Evolutionary conservation across 2,797 vertebrate species (phyloP).

Genomic region (Myotis planiceps): DNA sequence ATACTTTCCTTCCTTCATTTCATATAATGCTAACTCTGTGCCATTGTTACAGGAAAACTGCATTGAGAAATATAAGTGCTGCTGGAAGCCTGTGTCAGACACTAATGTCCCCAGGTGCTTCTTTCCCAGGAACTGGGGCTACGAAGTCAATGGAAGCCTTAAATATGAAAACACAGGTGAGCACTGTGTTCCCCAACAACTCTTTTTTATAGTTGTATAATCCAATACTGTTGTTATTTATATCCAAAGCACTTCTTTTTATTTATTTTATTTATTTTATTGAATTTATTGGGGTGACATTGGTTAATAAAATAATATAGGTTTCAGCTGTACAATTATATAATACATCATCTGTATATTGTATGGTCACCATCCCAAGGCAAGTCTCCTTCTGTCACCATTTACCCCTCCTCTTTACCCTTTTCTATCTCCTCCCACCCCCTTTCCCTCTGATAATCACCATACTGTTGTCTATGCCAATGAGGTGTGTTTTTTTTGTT

Average conservation of each 20-base stretch:
- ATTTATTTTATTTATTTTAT: background rate
- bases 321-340: background rate
- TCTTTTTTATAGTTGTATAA: background rate
- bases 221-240: background rate
- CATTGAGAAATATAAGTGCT: slow-evolving; percentile 89
- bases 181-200: background rate
- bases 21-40: background rate
- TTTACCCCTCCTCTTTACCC: background rate
- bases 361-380: background rate
- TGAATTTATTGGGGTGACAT: background rate
- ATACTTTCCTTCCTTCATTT: background rate
- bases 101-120: slow-evolving; percentile 91
- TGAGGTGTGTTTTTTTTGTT: background rate
- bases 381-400: background rate
- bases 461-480: background rate
- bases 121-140: slow-evolving; percentile 92
- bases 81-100: slow-evolving; percentile 90
- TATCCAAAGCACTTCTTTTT: background rate
- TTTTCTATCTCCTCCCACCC: background rate
- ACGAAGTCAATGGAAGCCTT: slow-evolving; percentile 74
- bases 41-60: slow-evolving; percentile 86
- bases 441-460: background rate
- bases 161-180: slow-evolving; percentile 70
- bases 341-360: background rate
- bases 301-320: background rate